These are phyloP conservation scores for Heliothis virescens DNA, from an alignment of 1,140 invertebrate genomes.

Conservation along the genomic window DNA sequence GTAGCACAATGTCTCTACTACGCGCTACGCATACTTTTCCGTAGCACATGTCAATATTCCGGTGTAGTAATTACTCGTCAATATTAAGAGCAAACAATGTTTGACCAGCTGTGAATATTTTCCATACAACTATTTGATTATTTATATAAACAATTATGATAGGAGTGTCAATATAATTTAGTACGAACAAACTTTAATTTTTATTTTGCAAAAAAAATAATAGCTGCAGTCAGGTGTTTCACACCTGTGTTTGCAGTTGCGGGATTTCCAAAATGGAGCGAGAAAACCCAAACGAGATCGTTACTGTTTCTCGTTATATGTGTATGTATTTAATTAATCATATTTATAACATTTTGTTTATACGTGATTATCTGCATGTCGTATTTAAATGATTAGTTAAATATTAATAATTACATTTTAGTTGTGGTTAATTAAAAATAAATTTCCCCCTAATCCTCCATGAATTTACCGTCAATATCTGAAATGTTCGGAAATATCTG, in stretches of 20 bases:
- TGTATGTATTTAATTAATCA: neutral
- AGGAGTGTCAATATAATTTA: too few species aligned
- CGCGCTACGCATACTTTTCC: too few species aligned
- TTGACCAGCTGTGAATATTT: too few species aligned
- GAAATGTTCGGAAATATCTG: neutral
- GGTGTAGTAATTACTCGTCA: too few species aligned
- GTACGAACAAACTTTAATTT: too few species aligned
- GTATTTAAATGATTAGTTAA: neutral
- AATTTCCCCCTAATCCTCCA: neutral
- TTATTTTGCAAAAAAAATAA: too few species aligned
- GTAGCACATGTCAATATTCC: too few species aligned
- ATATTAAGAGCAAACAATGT: too few species aligned
- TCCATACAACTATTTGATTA: too few species aligned
- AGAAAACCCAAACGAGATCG: neutral
- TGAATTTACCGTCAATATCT: neutral
- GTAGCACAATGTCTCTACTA: too few species aligned
- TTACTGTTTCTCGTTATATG: neutral
- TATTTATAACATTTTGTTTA: neutral
- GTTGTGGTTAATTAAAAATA: slow-evolving; percentile 6
- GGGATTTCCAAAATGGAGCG: neutral
- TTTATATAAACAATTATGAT: too few species aligned
- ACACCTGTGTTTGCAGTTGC: neutral
- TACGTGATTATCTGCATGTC: neutral
- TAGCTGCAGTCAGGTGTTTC: neutral
- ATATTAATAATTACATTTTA: neutral